Evolutionary conservation across 2,888 invertebrate genomes (phyloP), one percentile per base, ranked within the genome.

Genomic region (Synergus laeviventris): DNA sequence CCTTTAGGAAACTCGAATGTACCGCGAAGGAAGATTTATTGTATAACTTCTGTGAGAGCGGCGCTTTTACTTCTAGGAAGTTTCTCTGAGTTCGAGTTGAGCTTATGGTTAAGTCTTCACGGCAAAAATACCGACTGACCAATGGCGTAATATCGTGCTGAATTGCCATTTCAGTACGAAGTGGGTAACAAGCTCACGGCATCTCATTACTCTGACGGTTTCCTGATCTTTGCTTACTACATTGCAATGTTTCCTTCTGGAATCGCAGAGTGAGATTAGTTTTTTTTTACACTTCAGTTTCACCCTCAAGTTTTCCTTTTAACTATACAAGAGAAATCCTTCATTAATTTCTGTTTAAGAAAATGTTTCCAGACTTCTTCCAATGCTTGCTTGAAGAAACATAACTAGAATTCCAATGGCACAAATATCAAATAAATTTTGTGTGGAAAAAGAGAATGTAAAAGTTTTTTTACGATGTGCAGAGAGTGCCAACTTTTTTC

Each of bases 181-280:
- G 45, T 49, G 31, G n/a, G 49, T 70, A 70, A 70, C 70, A 49
- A 49, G 49, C 70, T 70, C 24, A 24, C 45, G 21, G 31, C 49
- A 49, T 70, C 70, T 70, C 70, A 70, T 70, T 70, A 70, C 31
- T n/a, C 31, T 70, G 31, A 70, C 64, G 64, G 7, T 64, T 42
- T 21, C 49, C 70, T 70, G 21, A 70, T 64, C 70, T 38, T 61
- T 61, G 36, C 36, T 36, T 3, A 61, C 36, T 49, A 8, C 45
- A 31, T 36, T 70, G n/a, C 45, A 70, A 70, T 49, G 24, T 70
- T 70, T 70, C 24, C n/a, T 70, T 24, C 31, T n/a, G 11, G 31
- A 70, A 70, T 70, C 49, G n/a, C 24, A 70, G 11, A n/a, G 31
- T 70, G 45, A 70, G 49, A 70, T 70, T 31, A 70, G 9, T 9